These are phyloP conservation scores for Acipenser ruthenus DNA, from an alignment of 2,797 vertebrate species.

Conservation along the genomic window DNA sequence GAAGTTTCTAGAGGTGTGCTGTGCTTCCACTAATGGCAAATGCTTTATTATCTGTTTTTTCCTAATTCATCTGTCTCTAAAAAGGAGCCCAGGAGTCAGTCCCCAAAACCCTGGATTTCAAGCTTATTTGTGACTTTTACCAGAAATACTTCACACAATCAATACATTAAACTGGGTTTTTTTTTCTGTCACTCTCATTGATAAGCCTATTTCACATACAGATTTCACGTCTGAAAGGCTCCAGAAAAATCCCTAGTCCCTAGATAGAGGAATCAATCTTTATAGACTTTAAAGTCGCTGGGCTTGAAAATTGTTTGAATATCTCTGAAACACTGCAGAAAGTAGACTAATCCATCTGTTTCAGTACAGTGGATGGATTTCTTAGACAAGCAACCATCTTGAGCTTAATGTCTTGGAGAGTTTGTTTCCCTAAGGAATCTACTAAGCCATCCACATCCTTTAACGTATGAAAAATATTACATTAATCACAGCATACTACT, in stretches of 20 bases:
- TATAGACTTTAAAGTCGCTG: conserved; percentile 71
- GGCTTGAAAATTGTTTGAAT: conserved; percentile 69
- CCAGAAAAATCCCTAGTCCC: conserved; percentile 59
- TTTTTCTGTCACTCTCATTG: conserved; percentile 35
- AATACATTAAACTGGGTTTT: conserved; percentile 51
- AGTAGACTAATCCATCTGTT: conserved; percentile 31
- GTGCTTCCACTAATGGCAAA: no score
- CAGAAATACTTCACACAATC: conserved; percentile 36
- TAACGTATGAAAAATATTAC: no score
- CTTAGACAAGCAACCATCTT: conserved; percentile 11
- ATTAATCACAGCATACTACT: no score
- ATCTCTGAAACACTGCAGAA: conserved; percentile 45
- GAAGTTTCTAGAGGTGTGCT: no score
- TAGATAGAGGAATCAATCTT: conserved; percentile 74
- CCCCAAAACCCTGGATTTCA: no score
- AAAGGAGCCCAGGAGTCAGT: no score
- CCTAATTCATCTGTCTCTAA: no score
- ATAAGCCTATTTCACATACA: conserved; percentile 61
- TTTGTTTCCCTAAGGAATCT: no score
- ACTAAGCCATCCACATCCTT: no score
- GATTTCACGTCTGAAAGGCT: conserved; percentile 62
- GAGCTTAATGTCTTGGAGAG: conserved; percentile 2
- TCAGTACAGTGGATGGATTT: conserved; percentile 21
- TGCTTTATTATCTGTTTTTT: no score
- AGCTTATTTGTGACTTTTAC: conserved; percentile 1